These are phyloP conservation scores for Sinocyclocheilus anshuiensis DNA, from an alignment of 2,113 vertebrate genomes.

Conservation along the genomic window DNA sequence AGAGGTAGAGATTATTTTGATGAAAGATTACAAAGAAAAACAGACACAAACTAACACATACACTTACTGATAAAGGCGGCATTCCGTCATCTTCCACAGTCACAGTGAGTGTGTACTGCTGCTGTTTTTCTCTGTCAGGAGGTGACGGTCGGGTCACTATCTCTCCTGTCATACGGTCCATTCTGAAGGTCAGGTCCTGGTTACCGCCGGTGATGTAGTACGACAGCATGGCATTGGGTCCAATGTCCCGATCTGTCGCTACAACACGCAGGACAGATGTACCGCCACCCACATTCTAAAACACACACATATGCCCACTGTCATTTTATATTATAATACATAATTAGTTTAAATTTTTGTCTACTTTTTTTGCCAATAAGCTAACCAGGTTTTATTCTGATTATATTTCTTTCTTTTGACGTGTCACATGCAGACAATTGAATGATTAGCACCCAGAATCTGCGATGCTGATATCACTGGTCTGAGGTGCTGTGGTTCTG, in stretches of 20 bases:
- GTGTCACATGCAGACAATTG: neutral
- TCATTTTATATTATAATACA: no score
- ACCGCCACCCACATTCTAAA: conserved; percentile 92
- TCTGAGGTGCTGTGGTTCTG: conserved; percentile 61
- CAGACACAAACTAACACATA: neutral
- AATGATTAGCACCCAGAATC: neutral
- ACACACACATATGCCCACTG: neutral
- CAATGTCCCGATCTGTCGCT: conserved; percentile 85
- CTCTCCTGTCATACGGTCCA: conserved; percentile 93
- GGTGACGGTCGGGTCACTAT: conserved; percentile 91
- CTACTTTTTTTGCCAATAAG: no score
- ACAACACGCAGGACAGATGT: conserved; percentile 85
- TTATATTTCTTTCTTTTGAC: no score
- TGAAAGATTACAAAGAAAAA: neutral
- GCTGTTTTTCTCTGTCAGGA: conserved; percentile 89
- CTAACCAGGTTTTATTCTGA: no score
- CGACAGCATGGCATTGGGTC: conserved; percentile 90
- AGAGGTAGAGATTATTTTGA: neutral
- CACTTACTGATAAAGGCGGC: conserved; percentile 87
- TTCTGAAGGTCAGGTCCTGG: conserved; percentile 93
- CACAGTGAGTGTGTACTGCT: conserved; percentile 85
- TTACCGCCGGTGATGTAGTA: conserved; percentile 96
- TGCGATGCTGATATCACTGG: neutral
- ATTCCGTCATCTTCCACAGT: conserved; percentile 93
- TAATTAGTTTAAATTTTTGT: no score